Base-by-base conservation (phyloP, 2,888 invertebrate species). In the Phrixothrix hirtus region DNA sequence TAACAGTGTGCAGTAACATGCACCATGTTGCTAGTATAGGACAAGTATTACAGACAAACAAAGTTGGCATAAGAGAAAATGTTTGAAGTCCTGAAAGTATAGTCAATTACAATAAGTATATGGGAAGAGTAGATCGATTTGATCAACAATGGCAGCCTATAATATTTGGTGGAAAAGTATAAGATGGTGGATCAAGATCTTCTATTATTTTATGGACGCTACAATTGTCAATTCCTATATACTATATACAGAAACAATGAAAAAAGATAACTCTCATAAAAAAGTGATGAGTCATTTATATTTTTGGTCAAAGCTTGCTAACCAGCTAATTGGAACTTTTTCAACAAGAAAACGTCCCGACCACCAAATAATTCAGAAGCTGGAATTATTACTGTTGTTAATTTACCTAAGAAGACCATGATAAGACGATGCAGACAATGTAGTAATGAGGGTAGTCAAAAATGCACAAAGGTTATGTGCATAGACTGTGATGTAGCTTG, bases 161-260 rank as follows among this genome's bases (percentile, higher is more conserved):
- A 55, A 26, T 38, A 59, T 66, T 25, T 38, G 57, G 31, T 64
- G 60, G 57, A 67, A 68, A 51, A 61, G 60, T 10, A n/a, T n/a
- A n/a, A n/a, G n/a, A n/a, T n/a, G n/a, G n/a, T n/a, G n/a, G n/a
- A n/a, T n/a, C n/a, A n/a, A n/a, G n/a, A n/a, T n/a, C n/a, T n/a
- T n/a, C n/a, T n/a, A n/a, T 54, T 64, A 66, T 55, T 61, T 64
- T 31, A 10, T 67, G 9, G 66, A 68, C 51, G 58, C 61, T 21
- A 41, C 56, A 15, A 58, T 67, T 35, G 65, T 67, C 4, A 69
- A 68, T 37, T 30, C 47, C 14, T 68, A 50, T 35, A 44, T 54
- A 27, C 32, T 54, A 10, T 44, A 49, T 16, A 13, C 12, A 15
- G 17, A 41, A 41, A 11, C 27, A 17, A 4, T 31, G 13, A 11